Conservation (phyloP, 2,888 invertebrate species). For the Tachina grossa region DNA sequence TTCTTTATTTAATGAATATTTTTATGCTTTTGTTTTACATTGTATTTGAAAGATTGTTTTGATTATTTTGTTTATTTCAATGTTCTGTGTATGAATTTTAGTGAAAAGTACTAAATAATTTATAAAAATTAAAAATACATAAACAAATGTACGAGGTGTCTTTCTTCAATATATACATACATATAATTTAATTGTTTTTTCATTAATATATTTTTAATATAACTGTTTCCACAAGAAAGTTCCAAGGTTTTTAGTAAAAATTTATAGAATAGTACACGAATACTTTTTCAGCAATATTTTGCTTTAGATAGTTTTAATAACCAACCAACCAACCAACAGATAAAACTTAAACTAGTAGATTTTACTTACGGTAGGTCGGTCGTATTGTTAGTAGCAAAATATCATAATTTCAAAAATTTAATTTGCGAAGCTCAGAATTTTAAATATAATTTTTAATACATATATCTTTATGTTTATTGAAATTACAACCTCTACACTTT, state of each 20-base stretch:
- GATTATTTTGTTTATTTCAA: conserved; percentile 19
- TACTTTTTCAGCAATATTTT: conserved; percentile 25
- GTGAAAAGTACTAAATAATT: conserved; percentile 28
- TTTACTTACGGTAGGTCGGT: not conserved
- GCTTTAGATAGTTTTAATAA: not conserved
- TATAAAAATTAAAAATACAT: conserved; percentile 21
- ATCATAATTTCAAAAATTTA: conserved; percentile 14
- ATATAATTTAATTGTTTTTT: not conserved
- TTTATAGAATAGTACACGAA: conserved; percentile 6
- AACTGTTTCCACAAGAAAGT: conserved; percentile 3
- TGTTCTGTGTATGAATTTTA: not conserved
- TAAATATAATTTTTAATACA: conserved; percentile 29
- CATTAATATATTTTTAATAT: conserved; percentile 5
- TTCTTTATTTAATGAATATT: conserved; percentile 59
- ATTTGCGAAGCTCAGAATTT: conserved; percentile 9
- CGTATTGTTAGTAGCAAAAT: not conserved
- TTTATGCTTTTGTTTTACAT: conserved; percentile 36
- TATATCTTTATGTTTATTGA: conserved; percentile 32
- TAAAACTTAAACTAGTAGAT: not conserved
- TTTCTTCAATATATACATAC: conserved; percentile 35
- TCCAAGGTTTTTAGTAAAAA: not conserved
- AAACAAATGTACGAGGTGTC: conserved; percentile 63
- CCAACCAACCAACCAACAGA: not conserved
- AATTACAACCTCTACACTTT: conserved; percentile 94
- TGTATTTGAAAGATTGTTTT: conserved; percentile 28